A percentile compares a stretch with the other conserved stretches of the same genome.
Conservation (phyloP, 2,113 vertebrate genomes). For the Lycocorax pyrrhopterus region DNA sequence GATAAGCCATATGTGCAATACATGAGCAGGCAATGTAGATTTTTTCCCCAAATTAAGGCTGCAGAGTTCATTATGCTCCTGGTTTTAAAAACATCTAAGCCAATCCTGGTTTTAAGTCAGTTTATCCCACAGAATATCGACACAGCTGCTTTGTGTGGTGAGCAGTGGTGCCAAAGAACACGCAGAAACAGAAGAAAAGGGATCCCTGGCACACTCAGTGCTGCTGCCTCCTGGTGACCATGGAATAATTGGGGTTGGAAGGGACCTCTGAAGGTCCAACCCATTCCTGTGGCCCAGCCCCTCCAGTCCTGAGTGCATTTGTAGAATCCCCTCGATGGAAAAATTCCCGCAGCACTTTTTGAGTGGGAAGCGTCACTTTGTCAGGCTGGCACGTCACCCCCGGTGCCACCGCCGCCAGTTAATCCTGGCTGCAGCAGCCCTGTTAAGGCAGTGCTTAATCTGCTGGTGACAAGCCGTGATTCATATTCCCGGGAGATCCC, state of each 20-base stretch:
- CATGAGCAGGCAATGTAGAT: fast-evolving
- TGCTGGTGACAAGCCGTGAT: neutral
- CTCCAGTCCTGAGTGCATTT: neutral
- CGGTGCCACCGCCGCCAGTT: neutral
- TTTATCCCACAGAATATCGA: neutral
- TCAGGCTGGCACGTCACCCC: neutral
- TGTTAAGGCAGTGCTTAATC: neutral
- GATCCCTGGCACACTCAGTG: fast-evolving
- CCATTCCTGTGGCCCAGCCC: neutral
- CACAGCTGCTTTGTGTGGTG: neutral
- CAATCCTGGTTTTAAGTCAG: neutral
- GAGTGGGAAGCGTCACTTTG: neutral
- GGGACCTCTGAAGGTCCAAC: neutral
- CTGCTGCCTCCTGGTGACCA: neutral
- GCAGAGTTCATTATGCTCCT: neutral
- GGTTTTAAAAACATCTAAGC: neutral
- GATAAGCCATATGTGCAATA: neutral
- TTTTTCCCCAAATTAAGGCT: neutral
- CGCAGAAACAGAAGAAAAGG: fast-evolving
- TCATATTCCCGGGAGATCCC: neutral
- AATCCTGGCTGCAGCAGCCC: neutral
- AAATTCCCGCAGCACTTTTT: fast-evolving
- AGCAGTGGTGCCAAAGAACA: neutral
- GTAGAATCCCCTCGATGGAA: neutral
- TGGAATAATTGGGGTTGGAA: neutral